Conservation (phyloP, 2,113 vertebrate genomes). For the Galemys pyrenaicus region DNA sequence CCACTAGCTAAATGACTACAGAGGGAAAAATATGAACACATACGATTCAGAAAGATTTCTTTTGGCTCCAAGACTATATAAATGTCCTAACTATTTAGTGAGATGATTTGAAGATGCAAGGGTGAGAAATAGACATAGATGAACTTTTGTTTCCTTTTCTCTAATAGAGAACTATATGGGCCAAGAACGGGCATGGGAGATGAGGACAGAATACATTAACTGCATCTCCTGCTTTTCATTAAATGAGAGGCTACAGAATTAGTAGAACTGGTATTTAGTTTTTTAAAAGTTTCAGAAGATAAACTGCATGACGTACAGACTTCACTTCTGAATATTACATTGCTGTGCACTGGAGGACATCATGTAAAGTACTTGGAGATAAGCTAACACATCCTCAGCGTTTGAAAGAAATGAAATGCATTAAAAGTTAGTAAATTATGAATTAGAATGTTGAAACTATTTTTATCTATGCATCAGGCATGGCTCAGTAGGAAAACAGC, state of each 20-base stretch:
- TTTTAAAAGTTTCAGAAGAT: conserved; percentile 28
- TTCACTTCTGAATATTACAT: conserved; percentile 45
- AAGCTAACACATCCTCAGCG: background rate
- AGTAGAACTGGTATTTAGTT: conserved; percentile 1
- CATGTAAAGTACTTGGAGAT: background rate
- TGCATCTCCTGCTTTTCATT: conserved; percentile 15
- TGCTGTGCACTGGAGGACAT: background rate
- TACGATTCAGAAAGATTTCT: conserved; percentile 15
- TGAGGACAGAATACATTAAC: background rate
- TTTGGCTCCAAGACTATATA: conserved; percentile 20
- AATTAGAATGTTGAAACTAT: conserved; percentile 22
- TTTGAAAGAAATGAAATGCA: conserved; percentile 57
- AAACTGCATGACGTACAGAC: conserved; percentile 34
- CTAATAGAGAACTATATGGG: background rate
- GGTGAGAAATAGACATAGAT: conserved; percentile 10
- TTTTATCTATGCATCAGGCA: background rate
- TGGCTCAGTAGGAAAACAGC: background rate
- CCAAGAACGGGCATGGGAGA: background rate
- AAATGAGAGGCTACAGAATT: background rate
- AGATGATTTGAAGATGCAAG: background rate
- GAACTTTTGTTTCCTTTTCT: conserved; percentile 11
- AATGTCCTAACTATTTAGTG: conserved; percentile 1
- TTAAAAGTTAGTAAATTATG: conserved; percentile 49
- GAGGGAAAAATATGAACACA: conserved; percentile 33
- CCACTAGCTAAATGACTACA: background rate